These are phyloP conservation scores for Gulo gulo DNA, from an alignment of 2,113 vertebrate species.

Conservation along the genomic window DNA sequence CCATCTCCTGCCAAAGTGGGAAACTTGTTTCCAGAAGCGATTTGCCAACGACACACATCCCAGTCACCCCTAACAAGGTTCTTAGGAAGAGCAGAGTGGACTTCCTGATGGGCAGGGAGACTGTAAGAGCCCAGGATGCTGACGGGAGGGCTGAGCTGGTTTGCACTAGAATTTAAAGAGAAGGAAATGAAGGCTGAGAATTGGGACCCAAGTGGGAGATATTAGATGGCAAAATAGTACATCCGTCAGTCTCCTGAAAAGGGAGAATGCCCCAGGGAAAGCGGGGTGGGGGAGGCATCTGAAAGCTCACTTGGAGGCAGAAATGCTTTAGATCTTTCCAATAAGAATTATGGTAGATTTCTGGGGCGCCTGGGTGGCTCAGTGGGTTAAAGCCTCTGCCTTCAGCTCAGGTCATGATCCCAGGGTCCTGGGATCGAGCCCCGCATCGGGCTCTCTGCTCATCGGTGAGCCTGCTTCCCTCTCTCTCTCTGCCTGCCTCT, in stretches of 20 bases:
- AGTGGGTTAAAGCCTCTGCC: no score
- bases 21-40: not conserved
- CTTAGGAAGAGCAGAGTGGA: not conserved
- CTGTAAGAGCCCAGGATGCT: not conserved
- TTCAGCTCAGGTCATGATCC: no score
- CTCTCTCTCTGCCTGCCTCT: no score
- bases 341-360: not conserved
- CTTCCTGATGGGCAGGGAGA: not conserved
- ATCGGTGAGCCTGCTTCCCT: no score
- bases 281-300: not conserved
- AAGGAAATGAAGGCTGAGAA: constrained; percentile 33
- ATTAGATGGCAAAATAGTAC: not conserved
- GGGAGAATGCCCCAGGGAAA: not conserved
- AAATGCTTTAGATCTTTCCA: not conserved
- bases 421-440: no score
- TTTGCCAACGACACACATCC: not conserved
- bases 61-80: not conserved
- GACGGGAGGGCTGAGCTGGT: not conserved
- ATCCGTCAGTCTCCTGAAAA: not conserved
- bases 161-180: constrained; percentile 54
- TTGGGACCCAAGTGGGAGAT: not conserved
- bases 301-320: not conserved
- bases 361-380: not conserved
- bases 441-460: no score
- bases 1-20: constrained; percentile 33